A percentile compares a stretch with the other conserved stretches of the same genome.
phyloP scores from a whole-genome alignment of 2,113 vertebrate species.

The Callipepla californica region DNA sequence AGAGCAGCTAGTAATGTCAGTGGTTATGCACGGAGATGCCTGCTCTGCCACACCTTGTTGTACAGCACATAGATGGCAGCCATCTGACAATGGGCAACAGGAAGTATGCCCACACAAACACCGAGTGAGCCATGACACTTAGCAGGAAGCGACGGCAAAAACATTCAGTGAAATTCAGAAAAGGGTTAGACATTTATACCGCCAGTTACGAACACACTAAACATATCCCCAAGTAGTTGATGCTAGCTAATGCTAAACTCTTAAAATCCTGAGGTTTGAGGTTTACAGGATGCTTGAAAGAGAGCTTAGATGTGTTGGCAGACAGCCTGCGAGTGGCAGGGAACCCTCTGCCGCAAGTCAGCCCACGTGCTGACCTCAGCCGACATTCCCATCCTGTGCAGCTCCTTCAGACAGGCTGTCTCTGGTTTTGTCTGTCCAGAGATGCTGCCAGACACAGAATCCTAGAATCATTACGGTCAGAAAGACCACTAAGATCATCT shows the following conservation, averaged over 20 bases:
- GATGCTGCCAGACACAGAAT: background rate
- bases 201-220: accelerated
- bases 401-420: background rate
- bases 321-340: background rate
- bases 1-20: background rate
- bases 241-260: background rate
- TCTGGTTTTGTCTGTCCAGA: background rate
- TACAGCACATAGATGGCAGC: background rate
- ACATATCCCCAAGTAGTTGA: background rate
- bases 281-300: background rate
- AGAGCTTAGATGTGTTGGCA: background rate
- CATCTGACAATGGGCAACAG: background rate
- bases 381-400: background rate
- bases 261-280: background rate
- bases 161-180: background rate
- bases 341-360: background rate
- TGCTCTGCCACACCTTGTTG: background rate
- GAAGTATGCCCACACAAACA: background rate
- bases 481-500: too few species aligned
- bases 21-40: background rate
- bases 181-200: background rate
- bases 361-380: background rate
- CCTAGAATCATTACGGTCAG: too few species aligned
- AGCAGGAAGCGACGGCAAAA: background rate
- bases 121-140: background rate